Percentiles rank a stretch among this genome's conserved stretches.
Evolutionary conservation across 2,113 vertebrate species (phyloP).

Genomic region (Nestor notabilis): DNA sequence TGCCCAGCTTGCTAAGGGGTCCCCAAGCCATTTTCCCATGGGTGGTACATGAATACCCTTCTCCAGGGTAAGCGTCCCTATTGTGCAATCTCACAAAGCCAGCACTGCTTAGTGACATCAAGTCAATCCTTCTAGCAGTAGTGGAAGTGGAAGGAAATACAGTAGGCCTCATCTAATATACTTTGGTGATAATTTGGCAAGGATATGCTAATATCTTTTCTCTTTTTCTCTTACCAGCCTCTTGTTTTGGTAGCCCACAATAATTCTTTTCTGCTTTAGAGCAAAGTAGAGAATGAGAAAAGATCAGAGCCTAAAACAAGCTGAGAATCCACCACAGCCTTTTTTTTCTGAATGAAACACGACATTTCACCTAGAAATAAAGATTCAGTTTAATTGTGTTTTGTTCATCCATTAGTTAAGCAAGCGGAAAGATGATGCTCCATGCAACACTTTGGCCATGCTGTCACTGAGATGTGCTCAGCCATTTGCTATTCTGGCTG

Average conservation of each 20-base stretch:
- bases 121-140: not conserved
- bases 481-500: not conserved
- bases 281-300: not conserved
- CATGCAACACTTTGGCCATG: not conserved
- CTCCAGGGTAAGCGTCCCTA: not conserved
- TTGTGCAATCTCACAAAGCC: not conserved
- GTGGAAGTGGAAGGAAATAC: not conserved
- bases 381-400: accelerated
- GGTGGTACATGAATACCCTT: not conserved
- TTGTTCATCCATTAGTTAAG: not conserved
- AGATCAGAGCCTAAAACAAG: not conserved
- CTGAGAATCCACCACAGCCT: not conserved
- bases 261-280: not conserved
- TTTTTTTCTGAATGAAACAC: not conserved
- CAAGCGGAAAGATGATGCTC: not conserved
- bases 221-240: not conserved
- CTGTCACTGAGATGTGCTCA: accelerated
- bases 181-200: not conserved
- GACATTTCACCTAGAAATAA: not conserved
- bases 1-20: not conserved
- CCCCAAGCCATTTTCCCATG: not conserved
- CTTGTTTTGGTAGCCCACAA: not conserved
- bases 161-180: not conserved
- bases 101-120: not conserved
- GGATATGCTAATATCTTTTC: no score